Base-by-base conservation (phyloP, 2,797 vertebrate genomes). In the Hyperoplus immaculatus region DNA sequence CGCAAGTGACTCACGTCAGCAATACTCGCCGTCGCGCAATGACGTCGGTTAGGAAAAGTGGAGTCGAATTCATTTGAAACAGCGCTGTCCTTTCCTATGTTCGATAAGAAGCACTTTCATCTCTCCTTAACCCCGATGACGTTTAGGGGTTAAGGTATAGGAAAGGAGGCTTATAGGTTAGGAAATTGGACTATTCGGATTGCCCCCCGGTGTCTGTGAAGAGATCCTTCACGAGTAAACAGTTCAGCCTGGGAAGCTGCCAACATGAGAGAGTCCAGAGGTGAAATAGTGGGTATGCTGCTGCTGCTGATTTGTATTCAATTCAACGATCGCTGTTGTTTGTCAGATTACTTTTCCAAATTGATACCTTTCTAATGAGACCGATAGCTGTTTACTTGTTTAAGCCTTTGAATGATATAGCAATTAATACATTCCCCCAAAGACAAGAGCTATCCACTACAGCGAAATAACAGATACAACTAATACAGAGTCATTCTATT, bases 171-270 rank as follows among this genome's bases (percentile, higher is more conserved):
- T 21, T 21, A 21, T 21, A 21, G 21, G 21, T 21, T 21, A 21
- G 21, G 21, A 21, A 1, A 21, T 21, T 21, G 21, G 21, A 1
- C 21, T 21, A 21, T 21, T 21, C 21, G 21, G 21, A 21, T 21
- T 21, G 21, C 21, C 21, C 21, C 21, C 1, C 21, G 82, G 68
- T 58, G 74, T 75, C 1, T 8, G 76, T 46, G 60, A 73, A 82
- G 39, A 72, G 50, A 73, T 83, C 69, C 45, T n/a, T 58, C 71
- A 58, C 46, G 55, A 82, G 54, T 63, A 73, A 81, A 85, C 69
- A 80, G 69, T 66, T 78, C 58, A 50, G 50, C 65, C 47, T 80
- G 84, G 75, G 87, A 61, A 84, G 58, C 72, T 71, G 75, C 83
- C 83, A 78, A 54, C 77, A 64, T 65, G 47, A n/a, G 7, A 57